Base-by-base conservation (phyloP, 2,797 vertebrate species). In the Champsocephalus gunnari region DNA sequence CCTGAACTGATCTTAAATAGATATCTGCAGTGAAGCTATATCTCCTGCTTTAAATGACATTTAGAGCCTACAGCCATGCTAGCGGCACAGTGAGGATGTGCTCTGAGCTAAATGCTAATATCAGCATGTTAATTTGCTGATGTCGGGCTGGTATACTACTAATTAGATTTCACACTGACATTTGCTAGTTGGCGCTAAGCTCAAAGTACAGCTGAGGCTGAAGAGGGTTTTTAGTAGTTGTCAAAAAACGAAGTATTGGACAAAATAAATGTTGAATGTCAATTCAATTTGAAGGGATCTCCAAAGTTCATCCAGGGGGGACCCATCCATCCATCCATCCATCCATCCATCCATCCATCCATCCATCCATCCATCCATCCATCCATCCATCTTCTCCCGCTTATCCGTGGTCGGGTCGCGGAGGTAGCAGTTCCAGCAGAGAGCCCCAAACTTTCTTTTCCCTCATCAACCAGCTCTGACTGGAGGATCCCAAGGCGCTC, bases 51-150 rank as follows among this genome's bases (percentile, higher is more conserved):
- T 16, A 68, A 48, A 57, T 34, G 14, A 34, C 44, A 34, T 3
- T 43, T 12, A 50, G 48, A 51, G 67, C 41, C 48, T 16, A 17
- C n/a, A 68, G 47, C 34, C 14, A 50, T 28, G 64, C 64, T 54
- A 32, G 50, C 12, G 38, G 24, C 49, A 16, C 49, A 19, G 21
- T 54, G 68, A 62, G 17, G 41, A 59, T 17, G 24, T 19, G 69
- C 16, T 69, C 49, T 51, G 34, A 66, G 65, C 45, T 60, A 49
- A 71, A 71, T 28, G 56, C 34, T 47, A 66, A 54, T 5, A 21
- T 64, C 48, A 66, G 48, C 58, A 62, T 49, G 53, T 38, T 66
- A n/a, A 44, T 47, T 9, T 16, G 3, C 28, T 24, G 28, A 28
- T 17, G 17, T 65, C 24, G 9, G 1, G 21, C 21, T 32, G 49